phyloP scores from a whole-genome alignment of 2,888 invertebrate genomes.

The Andrena dorsata region DNA sequence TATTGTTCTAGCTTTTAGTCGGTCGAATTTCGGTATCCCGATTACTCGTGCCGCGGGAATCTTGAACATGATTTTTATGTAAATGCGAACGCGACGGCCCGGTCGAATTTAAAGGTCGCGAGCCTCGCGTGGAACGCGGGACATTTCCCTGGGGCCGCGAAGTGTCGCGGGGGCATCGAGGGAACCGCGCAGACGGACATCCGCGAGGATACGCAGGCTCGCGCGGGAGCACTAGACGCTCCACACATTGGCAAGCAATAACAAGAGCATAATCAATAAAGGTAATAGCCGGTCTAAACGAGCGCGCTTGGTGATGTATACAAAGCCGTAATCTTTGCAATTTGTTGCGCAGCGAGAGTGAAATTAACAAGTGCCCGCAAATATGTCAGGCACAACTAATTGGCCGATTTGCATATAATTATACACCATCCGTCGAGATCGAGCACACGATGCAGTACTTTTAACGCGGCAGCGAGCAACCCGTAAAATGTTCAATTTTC shows the following conservation, averaged over 20 bases:
- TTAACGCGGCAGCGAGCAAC: constrained; percentile 70
- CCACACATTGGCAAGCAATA: constrained; percentile 40
- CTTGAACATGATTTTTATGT: background rate
- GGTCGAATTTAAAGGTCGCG: no score
- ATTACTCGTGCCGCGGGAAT: background rate
- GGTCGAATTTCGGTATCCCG: no score
- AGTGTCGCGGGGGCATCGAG: background rate
- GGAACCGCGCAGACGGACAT: background rate
- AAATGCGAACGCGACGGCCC: background rate
- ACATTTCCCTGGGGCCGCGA: background rate
- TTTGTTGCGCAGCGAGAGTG: constrained; percentile 69
- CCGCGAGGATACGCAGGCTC: background rate
- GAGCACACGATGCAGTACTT: constrained; percentile 65
- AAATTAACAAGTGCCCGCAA: constrained; percentile 73
- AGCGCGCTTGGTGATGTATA: constrained; percentile 58
- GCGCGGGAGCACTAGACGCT: constrained; percentile 9
- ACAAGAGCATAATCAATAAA: constrained; percentile 57
- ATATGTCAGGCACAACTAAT: constrained; percentile 75
- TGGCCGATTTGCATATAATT: constrained; percentile 74
- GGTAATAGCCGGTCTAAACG: constrained; percentile 67
- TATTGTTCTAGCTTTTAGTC: background rate
- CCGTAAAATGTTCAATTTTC: constrained; percentile 73
- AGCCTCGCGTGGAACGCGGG: background rate
- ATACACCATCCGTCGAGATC: constrained; percentile 69
- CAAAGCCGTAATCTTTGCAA: constrained; percentile 70